Percentiles rank a stretch among this genome's conserved stretches.
These are phyloP conservation scores for Jaculus jaculus DNA, from an alignment of 2,113 vertebrate species.

Conservation along the genomic window DNA sequence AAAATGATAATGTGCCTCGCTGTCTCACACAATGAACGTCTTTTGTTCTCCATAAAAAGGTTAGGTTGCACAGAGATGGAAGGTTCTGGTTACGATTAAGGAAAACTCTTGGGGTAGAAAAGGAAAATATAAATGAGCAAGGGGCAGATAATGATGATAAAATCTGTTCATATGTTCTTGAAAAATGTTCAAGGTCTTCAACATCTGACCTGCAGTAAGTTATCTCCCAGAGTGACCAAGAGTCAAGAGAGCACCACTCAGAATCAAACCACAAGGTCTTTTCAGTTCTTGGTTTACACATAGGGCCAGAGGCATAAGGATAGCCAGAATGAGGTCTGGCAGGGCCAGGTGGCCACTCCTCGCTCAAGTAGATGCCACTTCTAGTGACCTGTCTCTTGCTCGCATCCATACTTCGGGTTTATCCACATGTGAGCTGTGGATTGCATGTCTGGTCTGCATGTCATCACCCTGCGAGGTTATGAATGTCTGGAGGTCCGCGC, in stretches of 20 bases:
- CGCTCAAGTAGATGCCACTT: fast-evolving
- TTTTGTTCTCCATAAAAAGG: background rate
- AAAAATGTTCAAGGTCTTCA: background rate
- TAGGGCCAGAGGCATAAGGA: background rate
- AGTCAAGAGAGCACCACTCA: background rate
- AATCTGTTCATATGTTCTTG: background rate
- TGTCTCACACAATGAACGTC: background rate
- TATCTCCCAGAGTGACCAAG: background rate
- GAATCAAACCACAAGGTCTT: background rate
- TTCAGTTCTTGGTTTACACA: background rate
- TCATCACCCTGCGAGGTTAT: background rate
- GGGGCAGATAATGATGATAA: background rate
- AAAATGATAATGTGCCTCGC: background rate
- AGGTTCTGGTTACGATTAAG: background rate
- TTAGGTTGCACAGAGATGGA: background rate
- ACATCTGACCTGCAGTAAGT: background rate
- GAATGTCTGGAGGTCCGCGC: background rate
- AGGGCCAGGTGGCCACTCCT: background rate
- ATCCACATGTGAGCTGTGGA: fast-evolving
- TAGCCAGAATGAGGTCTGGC: background rate
- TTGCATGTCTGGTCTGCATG: background rate
- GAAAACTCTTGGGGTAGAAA: background rate
- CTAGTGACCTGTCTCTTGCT: background rate
- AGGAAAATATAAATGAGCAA: background rate
- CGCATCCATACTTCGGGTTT: background rate